Evolutionary conservation across 2,113 vertebrate species (phyloP), one percentile per base, ranked within the genome.

Genomic region (Catharus minimus): DNA sequence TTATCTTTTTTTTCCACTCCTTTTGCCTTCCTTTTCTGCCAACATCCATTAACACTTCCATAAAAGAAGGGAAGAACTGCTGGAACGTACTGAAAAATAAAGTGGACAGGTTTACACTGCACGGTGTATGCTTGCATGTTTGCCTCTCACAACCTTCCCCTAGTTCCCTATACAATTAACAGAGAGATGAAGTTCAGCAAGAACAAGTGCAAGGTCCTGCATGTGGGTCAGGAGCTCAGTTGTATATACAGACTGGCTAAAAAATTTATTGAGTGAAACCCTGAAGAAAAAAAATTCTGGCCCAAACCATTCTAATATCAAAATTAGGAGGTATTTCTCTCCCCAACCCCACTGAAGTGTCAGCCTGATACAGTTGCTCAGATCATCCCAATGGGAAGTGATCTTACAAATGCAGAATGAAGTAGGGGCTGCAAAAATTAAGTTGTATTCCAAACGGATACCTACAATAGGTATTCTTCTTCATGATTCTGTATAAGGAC

Each of bases 71-170:
- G 14, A 65, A 85, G 41, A 85, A 62, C 43, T 82, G 11, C 36
- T 90, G 53, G 43, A 90, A 94, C 53, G 68, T 83, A 50, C 46
- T 88, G 75, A 74, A 73, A 77, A 93, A 85, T 71, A 83, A 81
- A 47, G 38, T 65, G 80, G 56, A 77, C 32, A 43, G 18, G 39
- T 72, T 94, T 71, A 43, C 11, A 27, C 28, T 44, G 36, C 55
- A 65, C 11, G 41, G 50, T 67, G 61, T 52, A 5, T 47, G 10
- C 56, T 67, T 57, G 38, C 58, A 33, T 80, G 46, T 67, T 53
- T 60, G 8, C 13, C 9, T 5, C 17, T 46, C 28, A 43, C 28
- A 26, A 15, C 22, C 18, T 66, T 81, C 50, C 28, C 23, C 18
- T 22, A 32, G 43, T 66, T 75, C 18, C 11, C 17, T n/a, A 19